Evolutionary conservation across 2,888 invertebrate species (phyloP).

Genomic region (Nycteola revayana): DNA sequence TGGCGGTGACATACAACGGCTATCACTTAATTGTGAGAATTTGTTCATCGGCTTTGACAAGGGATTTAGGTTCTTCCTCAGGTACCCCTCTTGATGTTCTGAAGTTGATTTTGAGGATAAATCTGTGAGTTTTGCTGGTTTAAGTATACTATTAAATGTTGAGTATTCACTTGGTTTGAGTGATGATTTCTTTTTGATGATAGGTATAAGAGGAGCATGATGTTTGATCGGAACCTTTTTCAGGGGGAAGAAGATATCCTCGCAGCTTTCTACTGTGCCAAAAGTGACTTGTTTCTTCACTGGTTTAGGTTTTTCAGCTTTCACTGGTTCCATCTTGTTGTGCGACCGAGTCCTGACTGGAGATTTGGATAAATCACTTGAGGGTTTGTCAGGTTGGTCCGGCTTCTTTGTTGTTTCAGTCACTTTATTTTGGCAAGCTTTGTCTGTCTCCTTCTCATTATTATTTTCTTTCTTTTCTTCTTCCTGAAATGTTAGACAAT

Average conservation of each 20-base stretch:
- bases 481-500: conserved; percentile 54
- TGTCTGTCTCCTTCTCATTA: conserved; percentile 60
- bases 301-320: conserved; percentile 70
- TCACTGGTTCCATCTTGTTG: conserved; percentile 75
- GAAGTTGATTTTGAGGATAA: conserved; percentile 81
- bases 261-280: conserved; percentile 84
- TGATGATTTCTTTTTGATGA: conserved; percentile 84
- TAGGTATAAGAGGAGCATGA: conserved; percentile 82
- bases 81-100: conserved; percentile 74
- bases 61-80: conserved; percentile 72
- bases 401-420: conserved; percentile 43
- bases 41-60: conserved; percentile 72
- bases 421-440: conserved; percentile 52
- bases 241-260: conserved; percentile 80
- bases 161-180: conserved; percentile 81
- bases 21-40: conserved; percentile 72
- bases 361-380: conserved; percentile 59
- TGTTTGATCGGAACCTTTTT: conserved; percentile 82
- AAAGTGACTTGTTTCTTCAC: conserved; percentile 85
- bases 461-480: conserved; percentile 79
- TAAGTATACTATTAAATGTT: conserved; percentile 82
- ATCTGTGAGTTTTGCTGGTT: conserved; percentile 84
- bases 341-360: conserved; percentile 75
- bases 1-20: conserved; percentile 72
- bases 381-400: conserved; percentile 45